Base-by-base conservation (phyloP, 2,797 vertebrate species). In the Erpetoichthys calabaricus region DNA sequence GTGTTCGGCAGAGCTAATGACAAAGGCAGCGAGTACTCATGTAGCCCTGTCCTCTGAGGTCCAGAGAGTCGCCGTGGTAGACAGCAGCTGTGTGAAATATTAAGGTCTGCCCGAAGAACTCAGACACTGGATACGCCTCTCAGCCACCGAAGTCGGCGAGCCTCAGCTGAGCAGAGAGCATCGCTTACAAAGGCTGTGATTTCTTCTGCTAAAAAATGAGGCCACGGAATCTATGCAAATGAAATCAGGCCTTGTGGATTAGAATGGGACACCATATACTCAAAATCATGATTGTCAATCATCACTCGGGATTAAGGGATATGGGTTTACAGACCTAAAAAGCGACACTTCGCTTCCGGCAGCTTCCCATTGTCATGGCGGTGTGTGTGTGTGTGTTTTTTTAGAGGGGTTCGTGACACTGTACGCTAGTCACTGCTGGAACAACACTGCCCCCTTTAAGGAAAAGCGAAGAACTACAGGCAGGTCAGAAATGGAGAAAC, bases 221-320 rank as follows among this genome's bases (percentile, higher is more conserved):
- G 91, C 89, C 90, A 91, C 78, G 83, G 86, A 88, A 95, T 91
- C 93, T 92, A 97, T 89, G 85, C 94, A 98, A 94, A 96, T 92
- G 92, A 96, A 94, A 94, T 94, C 91, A 94, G 89, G 90, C 91
- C 94, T 95, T 84, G 80, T 81, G 86, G 95, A 97, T 98, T 97
- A 97, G 89, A 93, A 89, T 84, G 86, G 90, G 88, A 90, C 88
- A 92, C 92, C 91, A 94, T 91, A 83, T 94, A 94, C 90, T 92
- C 91, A 89, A 97, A 95, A 97, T 97, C 93, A 94, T 86, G 89
- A 98, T 97, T 97, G 93, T 98, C 95, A 98, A 96, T 98, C 95
- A 97, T 93, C 87, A 84, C 86, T 85, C 87, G 79, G 94, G 92
- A 98, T 98, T 97, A 98, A 96, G 89, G 92, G 92, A 98, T 96